Evolutionary conservation across 2,888 invertebrate species (phyloP), one percentile per base, ranked within the genome.

Genomic region (Tinea pellionella): DNA sequence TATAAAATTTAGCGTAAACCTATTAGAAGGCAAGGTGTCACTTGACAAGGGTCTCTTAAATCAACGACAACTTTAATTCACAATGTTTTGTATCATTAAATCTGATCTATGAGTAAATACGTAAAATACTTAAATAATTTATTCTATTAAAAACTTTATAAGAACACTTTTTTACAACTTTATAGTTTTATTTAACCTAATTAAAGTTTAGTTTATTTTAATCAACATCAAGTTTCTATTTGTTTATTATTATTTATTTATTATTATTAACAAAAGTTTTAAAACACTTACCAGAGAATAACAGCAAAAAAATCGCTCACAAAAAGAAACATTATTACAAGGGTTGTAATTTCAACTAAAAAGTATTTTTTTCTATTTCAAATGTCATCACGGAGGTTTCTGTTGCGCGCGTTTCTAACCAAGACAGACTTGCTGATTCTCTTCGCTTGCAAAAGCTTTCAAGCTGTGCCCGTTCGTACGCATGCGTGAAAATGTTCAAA

Each of bases 401-500:
- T 47, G 7, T 47, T 47, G 47, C 16, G 47, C 13, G 47, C 47
- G 47, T 47, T 16, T 47, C 15, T 47, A 47, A 9, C 37, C 24
- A 24, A 24, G 24, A 37, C 37, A 37, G 37, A 37, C 37, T 37
- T 37, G 37, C 37, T 37, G 37, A 37, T 37, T 37, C 37, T 37
- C 37, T 9, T 37, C n/a, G 37, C 37, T 37, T n/a, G 37, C 37
- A 37, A 37, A 37, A 37, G 37, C 11, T n/a, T 37, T 9, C 9
- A n/a, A 47, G 4, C 15, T 47, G 3, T 9, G 15, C 2, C 47
- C 13, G 47, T 47, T 15, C 6, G 47, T 47, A 15, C 47, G 47
- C 47, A 47, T 47, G 47, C 47, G 47, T 47, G 47, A 47, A 9
- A n/a, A 15, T 47, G 47, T 47, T 47, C 47, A 47, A 47, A 47